A percentile compares a stretch with the other conserved stretches of the same genome.
phyloP scores from a whole-genome alignment of 2,113 vertebrate species.

The Ctenodactylus gundi region DNA sequence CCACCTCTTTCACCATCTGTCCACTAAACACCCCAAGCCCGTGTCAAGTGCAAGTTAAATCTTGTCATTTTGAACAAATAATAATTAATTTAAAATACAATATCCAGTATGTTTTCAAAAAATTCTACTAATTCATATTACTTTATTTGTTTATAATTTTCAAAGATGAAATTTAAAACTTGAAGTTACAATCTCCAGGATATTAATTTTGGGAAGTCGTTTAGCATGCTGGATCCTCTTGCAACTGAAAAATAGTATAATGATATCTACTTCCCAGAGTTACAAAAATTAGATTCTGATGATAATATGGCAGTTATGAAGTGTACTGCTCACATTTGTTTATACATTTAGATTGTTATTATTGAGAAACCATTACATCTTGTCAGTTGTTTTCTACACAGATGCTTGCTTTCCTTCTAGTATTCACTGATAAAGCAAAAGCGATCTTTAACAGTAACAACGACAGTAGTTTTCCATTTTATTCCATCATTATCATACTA shows the following conservation, averaged over 20 bases:
- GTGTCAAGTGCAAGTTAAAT: no score
- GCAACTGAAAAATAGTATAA: neutral
- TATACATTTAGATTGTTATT: neutral
- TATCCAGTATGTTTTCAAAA: neutral
- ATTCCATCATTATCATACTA: neutral
- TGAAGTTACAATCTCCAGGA: neutral
- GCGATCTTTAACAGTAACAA: neutral
- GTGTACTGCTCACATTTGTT: neutral
- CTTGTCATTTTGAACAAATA: neutral
- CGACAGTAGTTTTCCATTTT: neutral
- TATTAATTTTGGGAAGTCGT: neutral
- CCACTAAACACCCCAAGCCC: no score
- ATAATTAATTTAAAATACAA: neutral
- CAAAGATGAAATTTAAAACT: neutral
- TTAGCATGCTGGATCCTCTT: neutral
- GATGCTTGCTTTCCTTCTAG: neutral
- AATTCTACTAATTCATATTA: neutral
- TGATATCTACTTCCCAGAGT: neutral
- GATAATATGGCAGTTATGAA: neutral
- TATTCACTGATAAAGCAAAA: slow-evolving; percentile 2
- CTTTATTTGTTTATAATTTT: slow-evolving; percentile 5
- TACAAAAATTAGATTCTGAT: neutral
- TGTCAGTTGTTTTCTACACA: neutral
- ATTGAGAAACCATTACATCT: neutral
- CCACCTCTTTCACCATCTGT: no score